Conservation (phyloP, 2,113 vertebrate species). For the Eublepharis macularius region DNA sequence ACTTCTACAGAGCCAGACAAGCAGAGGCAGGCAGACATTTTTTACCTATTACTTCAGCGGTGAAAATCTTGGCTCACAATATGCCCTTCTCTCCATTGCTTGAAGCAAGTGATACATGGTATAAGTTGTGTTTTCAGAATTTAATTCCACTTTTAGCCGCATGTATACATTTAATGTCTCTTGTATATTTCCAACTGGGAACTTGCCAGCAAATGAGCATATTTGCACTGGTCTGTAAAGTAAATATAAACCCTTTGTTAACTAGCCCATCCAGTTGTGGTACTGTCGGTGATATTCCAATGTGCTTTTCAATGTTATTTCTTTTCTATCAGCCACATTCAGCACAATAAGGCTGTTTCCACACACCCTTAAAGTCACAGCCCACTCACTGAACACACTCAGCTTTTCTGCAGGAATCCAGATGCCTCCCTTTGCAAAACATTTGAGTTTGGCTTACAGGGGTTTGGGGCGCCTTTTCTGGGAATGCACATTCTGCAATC, state of each 20-base stretch:
- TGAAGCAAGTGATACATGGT: constrained; percentile 13
- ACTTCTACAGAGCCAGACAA: constrained; percentile 29
- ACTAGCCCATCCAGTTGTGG: neutral
- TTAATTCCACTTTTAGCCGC: constrained; percentile 15
- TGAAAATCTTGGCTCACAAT: neutral
- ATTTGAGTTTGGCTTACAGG: too few species aligned
- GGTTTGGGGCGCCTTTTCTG: too few species aligned
- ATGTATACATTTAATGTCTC: neutral
- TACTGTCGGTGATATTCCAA: neutral
- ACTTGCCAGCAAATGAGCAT: neutral
- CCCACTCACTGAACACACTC: too few species aligned
- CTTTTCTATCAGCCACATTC: neutral
- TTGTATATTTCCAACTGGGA: constrained; percentile 33
- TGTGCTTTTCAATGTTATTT: neutral
- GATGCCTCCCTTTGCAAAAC: too few species aligned
- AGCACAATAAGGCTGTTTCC: neutral
- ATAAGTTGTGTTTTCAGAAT: constrained; percentile 42
- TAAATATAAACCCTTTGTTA: neutral
- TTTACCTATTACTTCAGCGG: constrained; percentile 6
- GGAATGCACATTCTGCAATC: too few species aligned
- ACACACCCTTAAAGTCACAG: too few species aligned
- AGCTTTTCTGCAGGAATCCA: too few species aligned
- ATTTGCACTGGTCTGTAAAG: neutral
- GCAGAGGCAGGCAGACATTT: neutral
- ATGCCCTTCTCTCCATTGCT: neutral